Evolutionary conservation across 1,140 invertebrate species (phyloP).

Genomic region (Drosophila sp.): DNA sequence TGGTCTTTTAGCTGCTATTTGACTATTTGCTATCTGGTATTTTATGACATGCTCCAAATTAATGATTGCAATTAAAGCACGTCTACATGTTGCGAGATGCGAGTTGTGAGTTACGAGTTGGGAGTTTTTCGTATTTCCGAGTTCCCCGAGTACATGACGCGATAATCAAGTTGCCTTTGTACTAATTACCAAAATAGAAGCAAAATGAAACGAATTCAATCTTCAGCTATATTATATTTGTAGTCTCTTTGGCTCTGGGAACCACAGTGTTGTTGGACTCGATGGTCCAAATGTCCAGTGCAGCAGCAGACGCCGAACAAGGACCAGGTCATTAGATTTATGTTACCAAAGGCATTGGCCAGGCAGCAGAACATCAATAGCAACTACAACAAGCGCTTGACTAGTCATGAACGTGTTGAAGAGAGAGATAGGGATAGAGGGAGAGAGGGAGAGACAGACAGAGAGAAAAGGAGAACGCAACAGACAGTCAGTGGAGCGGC

Average conservation of each 20-base stretch:
- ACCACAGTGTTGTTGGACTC: not conserved
- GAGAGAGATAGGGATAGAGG: conserved; percentile 23
- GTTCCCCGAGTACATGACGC: conserved; percentile 29
- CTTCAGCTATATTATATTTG: conserved; percentile 31
- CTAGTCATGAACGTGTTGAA: conserved; percentile 13
- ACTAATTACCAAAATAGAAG: conserved; percentile 76
- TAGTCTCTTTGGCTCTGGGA: not conserved
- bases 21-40: conserved; percentile 18
- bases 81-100: conserved; percentile 44
- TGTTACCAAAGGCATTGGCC: conserved; percentile 64
- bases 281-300: conserved; percentile 4
- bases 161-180: conserved; percentile 74
- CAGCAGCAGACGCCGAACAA: conserved; percentile 14
- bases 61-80: conserved; percentile 62
- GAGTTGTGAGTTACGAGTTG: conserved; percentile 21
- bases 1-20: conserved; percentile 12
- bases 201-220: conserved; percentile 57
- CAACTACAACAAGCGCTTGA: conserved; percentile 55
- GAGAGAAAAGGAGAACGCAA: conserved; percentile 3
- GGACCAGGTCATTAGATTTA: conserved; percentile 65
- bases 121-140: not conserved
- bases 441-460: not conserved
- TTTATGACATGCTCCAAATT: conserved; percentile 55
- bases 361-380: conserved; percentile 69
- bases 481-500: conserved; percentile 65